Percentiles rank a stretch among this genome's conserved stretches.
Evolutionary conservation across 2,888 invertebrate species (phyloP).

Genomic region (Coenonympha arcania): DNA sequence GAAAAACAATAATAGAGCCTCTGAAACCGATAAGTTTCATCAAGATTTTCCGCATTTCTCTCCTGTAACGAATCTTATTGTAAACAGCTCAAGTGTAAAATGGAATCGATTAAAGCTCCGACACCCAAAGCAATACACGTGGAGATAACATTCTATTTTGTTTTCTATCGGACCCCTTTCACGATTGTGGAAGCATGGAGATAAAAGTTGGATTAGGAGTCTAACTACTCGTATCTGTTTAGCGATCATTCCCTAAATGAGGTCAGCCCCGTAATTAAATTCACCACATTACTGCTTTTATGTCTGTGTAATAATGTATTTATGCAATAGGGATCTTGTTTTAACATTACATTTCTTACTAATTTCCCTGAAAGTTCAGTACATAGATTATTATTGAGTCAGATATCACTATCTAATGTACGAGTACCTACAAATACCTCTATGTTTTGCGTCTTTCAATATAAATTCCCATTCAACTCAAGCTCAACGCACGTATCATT

Average conservation of each 20-base stretch:
- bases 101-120: slow-evolving; percentile 19
- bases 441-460: background rate
- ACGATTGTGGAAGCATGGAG: slow-evolving; percentile 16
- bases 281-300: background rate
- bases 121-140: slow-evolving; percentile 17
- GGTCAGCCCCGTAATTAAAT: slow-evolving; percentile 6
- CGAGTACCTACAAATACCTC: background rate
- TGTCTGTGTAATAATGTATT: background rate
- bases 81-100: slow-evolving; percentile 10
- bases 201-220: slow-evolving; percentile 24
- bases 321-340: no score
- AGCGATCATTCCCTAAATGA: slow-evolving; percentile 6
- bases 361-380: no score
- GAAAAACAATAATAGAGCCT: background rate
- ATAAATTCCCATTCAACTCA: background rate
- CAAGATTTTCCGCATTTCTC: slow-evolving; percentile 14
- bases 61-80: slow-evolving; percentile 6
- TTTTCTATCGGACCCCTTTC: slow-evolving; percentile 23
- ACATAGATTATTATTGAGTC: no score
- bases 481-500: background rate
- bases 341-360: background rate
- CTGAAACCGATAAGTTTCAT: slow-evolving; percentile 1
- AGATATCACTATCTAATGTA: background rate
- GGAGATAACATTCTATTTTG: slow-evolving; percentile 24
- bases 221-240: slow-evolving; percentile 16